Conservation (phyloP, 2,888 invertebrate genomes). For the Polyploca ridens region DNA sequence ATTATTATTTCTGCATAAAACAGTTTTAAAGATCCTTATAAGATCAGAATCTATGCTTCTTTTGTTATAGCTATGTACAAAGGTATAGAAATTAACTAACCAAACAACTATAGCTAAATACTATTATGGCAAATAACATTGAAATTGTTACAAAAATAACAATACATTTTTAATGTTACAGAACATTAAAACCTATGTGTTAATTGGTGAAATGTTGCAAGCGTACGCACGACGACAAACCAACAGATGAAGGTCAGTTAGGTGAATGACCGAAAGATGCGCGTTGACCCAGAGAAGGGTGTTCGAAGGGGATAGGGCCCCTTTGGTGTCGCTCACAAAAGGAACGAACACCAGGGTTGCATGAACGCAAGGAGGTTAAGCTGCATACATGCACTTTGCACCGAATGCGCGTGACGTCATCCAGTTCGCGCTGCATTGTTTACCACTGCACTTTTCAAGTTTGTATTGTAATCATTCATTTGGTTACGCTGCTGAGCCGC, state of each 20-base stretch:
- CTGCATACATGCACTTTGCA: conserved; percentile 84
- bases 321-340: conserved; percentile 81
- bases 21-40: no score
- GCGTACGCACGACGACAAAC: conserved; percentile 29
- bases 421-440: conserved; percentile 75
- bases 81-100: no score
- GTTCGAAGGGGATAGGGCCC: conserved; percentile 83
- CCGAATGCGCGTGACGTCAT: conserved; percentile 79
- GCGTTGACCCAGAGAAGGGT: conserved; percentile 82
- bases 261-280: conserved; percentile 72
- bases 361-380: conserved; percentile 75
- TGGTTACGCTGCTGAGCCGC: background rate
- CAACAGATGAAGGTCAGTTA: conserved; percentile 46
- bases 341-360: conserved; percentile 79
- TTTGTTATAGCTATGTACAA: no score
- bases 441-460: conserved; percentile 66
- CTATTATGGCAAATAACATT: conserved; percentile 18
- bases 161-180: background rate
- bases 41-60: no score
- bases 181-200: background rate
- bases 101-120: background rate
- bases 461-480: conserved; percentile 29
- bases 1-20: no score
- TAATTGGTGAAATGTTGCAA: background rate
- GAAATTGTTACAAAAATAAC: conserved; percentile 19